phyloP scores from a whole-genome alignment of 2,113 vertebrate species.

The Malurus melanocephalus region DNA sequence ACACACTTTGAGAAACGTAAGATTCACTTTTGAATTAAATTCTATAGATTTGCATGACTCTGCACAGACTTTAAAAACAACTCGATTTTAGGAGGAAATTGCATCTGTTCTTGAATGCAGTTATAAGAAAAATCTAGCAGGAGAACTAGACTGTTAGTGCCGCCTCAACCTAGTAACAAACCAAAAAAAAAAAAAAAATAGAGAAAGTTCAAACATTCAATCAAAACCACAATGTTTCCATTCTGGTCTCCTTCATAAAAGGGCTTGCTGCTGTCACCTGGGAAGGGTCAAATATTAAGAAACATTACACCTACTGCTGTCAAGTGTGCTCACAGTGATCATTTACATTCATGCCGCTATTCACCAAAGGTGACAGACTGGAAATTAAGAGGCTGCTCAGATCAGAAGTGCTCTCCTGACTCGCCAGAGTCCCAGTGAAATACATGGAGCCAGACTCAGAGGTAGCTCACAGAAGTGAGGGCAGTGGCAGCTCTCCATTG shows the following conservation, averaged over 20 bases:
- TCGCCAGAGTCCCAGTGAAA: not conserved
- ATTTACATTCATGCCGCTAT: not conserved
- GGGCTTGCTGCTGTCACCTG: not conserved
- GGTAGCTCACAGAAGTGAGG: not conserved
- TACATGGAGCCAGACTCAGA: not conserved
- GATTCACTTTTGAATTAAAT: not conserved
- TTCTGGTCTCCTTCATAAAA: not conserved
- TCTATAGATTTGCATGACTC: not conserved
- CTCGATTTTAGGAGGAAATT: not conserved
- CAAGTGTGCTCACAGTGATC: rapidly evolving
- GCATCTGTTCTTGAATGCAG: not conserved
- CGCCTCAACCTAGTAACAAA: not conserved
- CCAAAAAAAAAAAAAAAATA: not conserved
- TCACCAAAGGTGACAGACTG: not conserved
- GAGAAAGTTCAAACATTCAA: not conserved
- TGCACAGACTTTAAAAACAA: not conserved
- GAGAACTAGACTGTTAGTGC: not conserved
- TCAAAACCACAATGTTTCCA: not conserved
- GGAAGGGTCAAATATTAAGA: not conserved
- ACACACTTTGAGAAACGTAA: not conserved
- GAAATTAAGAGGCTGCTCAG: not conserved
- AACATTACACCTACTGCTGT: not conserved
- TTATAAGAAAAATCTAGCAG: not conserved
- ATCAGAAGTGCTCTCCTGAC: not conserved
- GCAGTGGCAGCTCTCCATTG: not conserved